A percentile compares a stretch with the other conserved stretches of the same genome.
Conservation (phyloP, 2,797 vertebrate genomes). For the Chelon auratus region DNA sequence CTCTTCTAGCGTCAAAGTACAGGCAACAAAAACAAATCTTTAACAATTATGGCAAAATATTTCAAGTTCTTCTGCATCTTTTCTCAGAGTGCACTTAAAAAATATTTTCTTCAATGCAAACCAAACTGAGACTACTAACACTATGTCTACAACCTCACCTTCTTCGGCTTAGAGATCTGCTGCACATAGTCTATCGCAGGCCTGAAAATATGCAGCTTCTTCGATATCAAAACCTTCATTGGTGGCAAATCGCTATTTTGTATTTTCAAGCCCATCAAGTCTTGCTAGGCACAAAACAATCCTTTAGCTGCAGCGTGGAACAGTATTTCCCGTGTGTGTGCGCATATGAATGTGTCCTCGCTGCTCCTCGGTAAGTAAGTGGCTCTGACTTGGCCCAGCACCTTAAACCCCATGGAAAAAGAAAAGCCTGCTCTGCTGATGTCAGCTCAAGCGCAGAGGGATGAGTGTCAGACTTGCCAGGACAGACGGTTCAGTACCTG, state of each 20-base stretch:
- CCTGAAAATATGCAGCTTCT: slow-evolving; percentile 82
- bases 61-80: background rate
- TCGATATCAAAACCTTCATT: slow-evolving; percentile 75
- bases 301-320: background rate
- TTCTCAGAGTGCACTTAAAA: background rate
- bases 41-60: background rate
- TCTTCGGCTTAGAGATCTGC: slow-evolving; percentile 68
- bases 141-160: slow-evolving; percentile 74
- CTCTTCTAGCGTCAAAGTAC: background rate
- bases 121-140: background rate
- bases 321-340: slow-evolving; percentile 2
- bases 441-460: slow-evolving; percentile 51
- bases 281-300: background rate
- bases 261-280: slow-evolving; percentile 76
- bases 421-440: slow-evolving; percentile 73
- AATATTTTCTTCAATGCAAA: background rate
- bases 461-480: slow-evolving; percentile 47
- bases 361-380: slow-evolving; percentile 41
- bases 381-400: slow-evolving; percentile 47
- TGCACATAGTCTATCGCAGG: slow-evolving; percentile 77
- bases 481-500: slow-evolving; percentile 19
- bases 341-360: slow-evolving; percentile 13
- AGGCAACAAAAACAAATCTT: background rate
- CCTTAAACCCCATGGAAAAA: slow-evolving; percentile 70
- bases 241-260: slow-evolving; percentile 57